These are phyloP conservation scores for Strix aluco DNA, from an alignment of 2,113 vertebrate genomes.

Conservation along the genomic window DNA sequence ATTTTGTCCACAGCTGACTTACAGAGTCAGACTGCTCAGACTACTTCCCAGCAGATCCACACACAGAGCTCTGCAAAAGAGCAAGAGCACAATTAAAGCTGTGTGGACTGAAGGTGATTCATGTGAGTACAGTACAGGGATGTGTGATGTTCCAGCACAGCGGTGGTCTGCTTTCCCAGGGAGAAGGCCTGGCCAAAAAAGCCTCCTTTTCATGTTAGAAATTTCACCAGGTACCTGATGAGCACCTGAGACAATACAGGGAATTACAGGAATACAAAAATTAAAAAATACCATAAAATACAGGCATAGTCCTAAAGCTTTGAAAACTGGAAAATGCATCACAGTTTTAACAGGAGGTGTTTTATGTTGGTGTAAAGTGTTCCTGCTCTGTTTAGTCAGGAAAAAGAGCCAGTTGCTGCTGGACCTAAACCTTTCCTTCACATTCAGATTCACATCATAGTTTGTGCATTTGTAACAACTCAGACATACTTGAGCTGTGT, in stretches of 20 bases:
- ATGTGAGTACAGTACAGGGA: background rate
- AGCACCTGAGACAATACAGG: background rate
- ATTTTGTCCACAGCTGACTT: background rate
- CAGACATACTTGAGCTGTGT: background rate
- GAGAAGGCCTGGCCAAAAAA: background rate
- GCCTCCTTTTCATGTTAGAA: background rate
- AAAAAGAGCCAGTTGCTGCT: background rate
- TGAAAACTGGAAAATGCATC: background rate
- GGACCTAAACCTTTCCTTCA: background rate
- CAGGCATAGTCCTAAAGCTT: background rate
- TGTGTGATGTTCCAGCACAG: background rate
- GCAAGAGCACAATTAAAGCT: background rate
- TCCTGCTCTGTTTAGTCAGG: background rate
- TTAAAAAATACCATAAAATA: background rate
- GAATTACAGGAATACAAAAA: background rate
- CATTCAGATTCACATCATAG: background rate
- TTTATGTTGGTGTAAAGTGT: background rate
- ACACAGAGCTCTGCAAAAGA: background rate
- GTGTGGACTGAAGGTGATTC: background rate
- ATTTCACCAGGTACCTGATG: background rate
- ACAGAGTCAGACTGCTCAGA: background rate
- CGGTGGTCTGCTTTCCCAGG: background rate
- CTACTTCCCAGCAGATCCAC: background rate
- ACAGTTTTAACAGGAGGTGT: background rate
- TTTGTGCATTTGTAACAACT: background rate